Conservation (phyloP, 2,797 vertebrate species). For the Urosaurus nigricauda region DNA sequence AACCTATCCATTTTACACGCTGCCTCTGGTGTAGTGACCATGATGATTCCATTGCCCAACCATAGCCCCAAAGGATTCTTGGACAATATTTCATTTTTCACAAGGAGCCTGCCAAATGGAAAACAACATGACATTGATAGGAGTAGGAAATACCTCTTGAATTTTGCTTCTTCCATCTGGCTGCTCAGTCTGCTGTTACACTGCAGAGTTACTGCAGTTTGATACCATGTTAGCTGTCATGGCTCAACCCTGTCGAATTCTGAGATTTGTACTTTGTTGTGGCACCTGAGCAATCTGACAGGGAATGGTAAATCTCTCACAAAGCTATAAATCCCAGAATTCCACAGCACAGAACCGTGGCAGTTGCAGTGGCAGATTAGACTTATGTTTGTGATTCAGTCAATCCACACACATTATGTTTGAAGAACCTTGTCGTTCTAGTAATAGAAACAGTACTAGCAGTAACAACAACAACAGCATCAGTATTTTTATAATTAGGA, state of each 20-base stretch:
- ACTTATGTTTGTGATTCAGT: background rate
- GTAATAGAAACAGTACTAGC: no score
- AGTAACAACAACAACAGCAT: no score
- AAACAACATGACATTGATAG: background rate
- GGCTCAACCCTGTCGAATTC: no score
- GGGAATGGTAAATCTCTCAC: no score
- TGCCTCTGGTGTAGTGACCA: background rate
- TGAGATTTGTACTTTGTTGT: no score
- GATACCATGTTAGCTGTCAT: no score
- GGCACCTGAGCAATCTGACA: no score
- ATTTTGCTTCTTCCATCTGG: background rate
- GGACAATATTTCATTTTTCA: background rate
- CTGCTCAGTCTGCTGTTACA: background rate
- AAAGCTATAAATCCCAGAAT: no score
- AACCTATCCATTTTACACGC: background rate
- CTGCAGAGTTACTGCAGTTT: no score
- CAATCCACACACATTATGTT: background rate
- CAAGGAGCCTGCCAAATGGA: background rate
- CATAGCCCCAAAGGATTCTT: background rate
- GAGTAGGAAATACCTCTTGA: background rate
- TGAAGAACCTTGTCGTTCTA: background rate
- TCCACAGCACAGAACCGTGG: no score
- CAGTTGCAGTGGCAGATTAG: no score
- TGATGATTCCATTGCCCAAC: background rate
- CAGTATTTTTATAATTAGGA: background rate